A percentile compares a stretch with the other conserved stretches of the same genome.
Conservation (phyloP, 1,140 invertebrate species). For the Megalopta genalis region DNA sequence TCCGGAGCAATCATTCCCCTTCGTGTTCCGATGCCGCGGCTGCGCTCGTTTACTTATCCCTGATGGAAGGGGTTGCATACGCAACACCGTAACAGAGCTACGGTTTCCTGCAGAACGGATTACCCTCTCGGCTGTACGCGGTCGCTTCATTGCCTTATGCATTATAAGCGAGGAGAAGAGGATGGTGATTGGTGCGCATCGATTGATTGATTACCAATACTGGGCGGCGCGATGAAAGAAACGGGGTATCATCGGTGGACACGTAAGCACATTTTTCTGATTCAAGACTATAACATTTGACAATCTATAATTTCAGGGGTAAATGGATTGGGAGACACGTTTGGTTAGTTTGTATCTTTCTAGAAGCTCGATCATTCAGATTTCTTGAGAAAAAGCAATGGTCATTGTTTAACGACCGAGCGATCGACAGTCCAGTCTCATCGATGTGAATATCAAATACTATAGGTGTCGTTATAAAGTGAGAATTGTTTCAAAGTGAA, state of each 20-base stretch:
- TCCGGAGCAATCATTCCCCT: too few species aligned
- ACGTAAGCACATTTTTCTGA: not conserved
- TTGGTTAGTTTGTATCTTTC: too few species aligned
- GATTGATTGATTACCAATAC: not conserved
- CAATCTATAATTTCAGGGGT: too few species aligned
- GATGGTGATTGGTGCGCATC: not conserved
- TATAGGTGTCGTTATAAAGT: too few species aligned
- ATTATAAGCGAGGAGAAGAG: not conserved
- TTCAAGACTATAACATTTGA: too few species aligned
- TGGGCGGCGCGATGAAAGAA: not conserved
- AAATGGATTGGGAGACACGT: too few species aligned
- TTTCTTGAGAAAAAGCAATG: too few species aligned
- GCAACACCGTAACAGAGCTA: not conserved
- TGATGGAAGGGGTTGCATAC: not conserved
- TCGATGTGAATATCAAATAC: too few species aligned
- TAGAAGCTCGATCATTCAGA: too few species aligned
- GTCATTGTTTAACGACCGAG: too few species aligned
- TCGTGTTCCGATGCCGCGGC: not conserved
- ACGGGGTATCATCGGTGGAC: not conserved
- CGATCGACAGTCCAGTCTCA: too few species aligned
- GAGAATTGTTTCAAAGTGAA: too few species aligned
- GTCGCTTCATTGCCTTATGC: not conserved
- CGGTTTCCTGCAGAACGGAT: not conserved
- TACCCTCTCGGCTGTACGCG: not conserved
- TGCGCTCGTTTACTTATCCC: conserved; percentile 1